phyloP scores from a whole-genome alignment of 64 coral and sea anemone species.

The Actinia equina region DNA sequence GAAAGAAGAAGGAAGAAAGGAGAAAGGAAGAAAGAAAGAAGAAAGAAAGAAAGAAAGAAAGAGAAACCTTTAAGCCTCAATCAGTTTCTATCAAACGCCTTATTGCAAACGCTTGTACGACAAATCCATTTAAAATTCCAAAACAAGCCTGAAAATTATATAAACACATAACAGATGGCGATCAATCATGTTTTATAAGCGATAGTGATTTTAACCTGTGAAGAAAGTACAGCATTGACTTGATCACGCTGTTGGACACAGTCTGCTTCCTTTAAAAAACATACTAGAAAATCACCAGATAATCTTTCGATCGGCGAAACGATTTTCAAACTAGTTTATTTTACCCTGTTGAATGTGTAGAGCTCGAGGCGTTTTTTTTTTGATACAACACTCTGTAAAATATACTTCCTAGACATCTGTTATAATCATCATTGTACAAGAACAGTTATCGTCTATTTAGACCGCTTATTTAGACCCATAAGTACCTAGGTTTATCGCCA shows the following conservation, averaged over 20 bases:
- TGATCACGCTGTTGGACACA: too few relatives aligned
- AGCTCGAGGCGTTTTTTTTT: not conserved
- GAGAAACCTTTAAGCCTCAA: not conserved
- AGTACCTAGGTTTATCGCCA: not conserved
- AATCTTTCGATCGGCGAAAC: too few relatives aligned
- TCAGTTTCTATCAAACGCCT: too few relatives aligned
- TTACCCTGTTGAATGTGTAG: too few relatives aligned
- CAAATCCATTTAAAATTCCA: not conserved
- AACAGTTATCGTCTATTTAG: not conserved
- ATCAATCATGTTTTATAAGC: not conserved
- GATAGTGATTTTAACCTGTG: not conserved
- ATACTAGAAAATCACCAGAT: too few relatives aligned
- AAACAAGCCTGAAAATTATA: not conserved
- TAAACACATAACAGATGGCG: not conserved
- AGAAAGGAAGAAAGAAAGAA: too few relatives aligned
- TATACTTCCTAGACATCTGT: not conserved
- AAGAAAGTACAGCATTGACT: too few relatives aligned
- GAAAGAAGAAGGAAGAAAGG: too few relatives aligned
- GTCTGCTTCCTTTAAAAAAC: too few relatives aligned
- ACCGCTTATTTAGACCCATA: not conserved
- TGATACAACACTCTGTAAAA: not conserved
- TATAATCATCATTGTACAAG: not conserved
- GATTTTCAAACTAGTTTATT: too few relatives aligned
- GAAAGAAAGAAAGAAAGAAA: not conserved
- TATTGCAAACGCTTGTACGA: not conserved